Percentiles rank a stretch among this genome's conserved stretches.
Evolutionary conservation across 2,888 invertebrate genomes (phyloP).

Genomic region (Anorthoa munda): DNA sequence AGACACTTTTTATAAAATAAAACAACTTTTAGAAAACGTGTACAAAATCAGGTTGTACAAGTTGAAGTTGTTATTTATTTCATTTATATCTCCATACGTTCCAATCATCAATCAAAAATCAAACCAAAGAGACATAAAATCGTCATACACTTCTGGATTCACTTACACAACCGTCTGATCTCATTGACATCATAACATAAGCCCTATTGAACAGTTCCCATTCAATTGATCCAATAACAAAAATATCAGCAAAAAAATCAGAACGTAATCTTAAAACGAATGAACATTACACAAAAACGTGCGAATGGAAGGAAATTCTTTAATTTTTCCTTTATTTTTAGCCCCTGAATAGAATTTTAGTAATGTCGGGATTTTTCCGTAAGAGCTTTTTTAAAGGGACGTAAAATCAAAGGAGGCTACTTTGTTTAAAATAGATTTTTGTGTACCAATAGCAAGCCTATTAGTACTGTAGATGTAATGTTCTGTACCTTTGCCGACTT

Average conservation of each 20-base stretch:
- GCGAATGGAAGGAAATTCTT: constrained; percentile 23
- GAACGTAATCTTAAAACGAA: constrained; percentile 37
- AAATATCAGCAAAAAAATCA: constrained; percentile 36
- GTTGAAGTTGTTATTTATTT: too few relatives aligned
- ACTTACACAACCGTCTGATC: constrained; percentile 5
- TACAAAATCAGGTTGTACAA: too few relatives aligned
- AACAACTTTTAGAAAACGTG: too few relatives aligned
- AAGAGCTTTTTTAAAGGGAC: constrained; percentile 23
- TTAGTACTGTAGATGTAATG: too few relatives aligned
- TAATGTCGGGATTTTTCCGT: constrained; percentile 16
- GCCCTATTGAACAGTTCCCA: constrained; percentile 10
- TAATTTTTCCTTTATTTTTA: constrained; percentile 36
- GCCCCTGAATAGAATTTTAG: constrained; percentile 28
- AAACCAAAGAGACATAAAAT: constrained; percentile 10
- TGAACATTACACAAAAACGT: constrained; percentile 42
- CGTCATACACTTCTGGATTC: constrained; percentile 7
- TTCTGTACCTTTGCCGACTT: too few relatives aligned
- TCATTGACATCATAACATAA: constrained; percentile 32
- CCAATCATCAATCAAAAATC: constrained; percentile 1
- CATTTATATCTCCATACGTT: too few relatives aligned
- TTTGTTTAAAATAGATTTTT: constrained; percentile 8
- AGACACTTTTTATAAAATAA: too few relatives aligned
- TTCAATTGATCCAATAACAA: constrained; percentile 40
- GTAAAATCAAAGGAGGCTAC: constrained; percentile 19
- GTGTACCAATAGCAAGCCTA: too few relatives aligned